phyloP scores from a whole-genome alignment of 2,888 invertebrate species.

The Saturnia japonica region DNA sequence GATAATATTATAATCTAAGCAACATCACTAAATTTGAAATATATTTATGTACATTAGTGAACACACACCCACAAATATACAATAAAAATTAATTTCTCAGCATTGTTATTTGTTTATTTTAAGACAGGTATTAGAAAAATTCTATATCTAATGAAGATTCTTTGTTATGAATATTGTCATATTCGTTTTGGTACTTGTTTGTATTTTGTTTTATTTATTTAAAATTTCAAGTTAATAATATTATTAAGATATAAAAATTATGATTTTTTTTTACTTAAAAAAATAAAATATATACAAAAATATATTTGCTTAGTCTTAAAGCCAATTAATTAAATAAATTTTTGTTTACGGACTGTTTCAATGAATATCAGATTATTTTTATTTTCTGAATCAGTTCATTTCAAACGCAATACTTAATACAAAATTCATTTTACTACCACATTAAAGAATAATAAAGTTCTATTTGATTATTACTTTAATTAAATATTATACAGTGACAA shows the following conservation, averaged over 20 bases:
- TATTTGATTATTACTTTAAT: no score
- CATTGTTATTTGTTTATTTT: background rate
- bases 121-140: slow-evolving; percentile 3
- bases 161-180: slow-evolving; percentile 2
- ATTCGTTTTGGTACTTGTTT: background rate
- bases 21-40: slow-evolving; percentile 1
- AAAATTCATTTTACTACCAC: no score
- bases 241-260: background rate
- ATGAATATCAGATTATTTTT: background rate
- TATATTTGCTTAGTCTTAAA: background rate
- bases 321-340: background rate
- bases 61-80: background rate
- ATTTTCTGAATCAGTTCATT: background rate
- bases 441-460: no score
- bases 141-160: background rate
- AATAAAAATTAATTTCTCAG: background rate
- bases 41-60: background rate
- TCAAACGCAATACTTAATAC: background rate
- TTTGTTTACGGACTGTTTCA: background rate
- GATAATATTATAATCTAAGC: background rate
- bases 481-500: no score
- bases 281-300: background rate
- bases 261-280: background rate
- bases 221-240: background rate
- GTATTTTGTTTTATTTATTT: background rate